Evolutionary conservation across 2,888 invertebrate species (phyloP).

Genomic region (Scaptomyza polygonia): DNA sequence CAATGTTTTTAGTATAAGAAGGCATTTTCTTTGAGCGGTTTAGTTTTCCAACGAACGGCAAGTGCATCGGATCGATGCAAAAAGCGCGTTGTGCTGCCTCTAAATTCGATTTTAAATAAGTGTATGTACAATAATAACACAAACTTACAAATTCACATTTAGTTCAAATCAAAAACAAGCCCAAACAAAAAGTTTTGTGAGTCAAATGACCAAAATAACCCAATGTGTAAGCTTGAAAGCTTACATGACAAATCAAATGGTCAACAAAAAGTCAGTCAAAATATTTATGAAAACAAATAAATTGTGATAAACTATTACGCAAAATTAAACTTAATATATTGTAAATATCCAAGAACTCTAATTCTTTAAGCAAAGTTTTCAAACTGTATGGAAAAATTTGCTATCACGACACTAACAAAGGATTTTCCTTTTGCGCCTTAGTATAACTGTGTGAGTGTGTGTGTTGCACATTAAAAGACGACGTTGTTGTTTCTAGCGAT

Average conservation of each 20-base stretch:
- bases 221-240: background rate
- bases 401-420: constrained; percentile 81
- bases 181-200: constrained; percentile 6
- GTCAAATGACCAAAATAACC: constrained; percentile 5
- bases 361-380: constrained; percentile 32
- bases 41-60: constrained; percentile 81
- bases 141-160: constrained; percentile 10
- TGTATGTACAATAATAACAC: constrained; percentile 40
- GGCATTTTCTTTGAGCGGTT: constrained; percentile 69
- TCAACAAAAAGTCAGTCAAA: constrained; percentile 1
- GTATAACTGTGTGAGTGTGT: constrained; percentile 29
- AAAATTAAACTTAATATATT: background rate
- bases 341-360: background rate
- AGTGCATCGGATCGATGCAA: constrained; percentile 83
- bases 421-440: constrained; percentile 61
- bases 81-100: constrained; percentile 66
- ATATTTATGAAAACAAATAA: background rate
- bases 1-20: constrained; percentile 58
- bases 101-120: constrained; percentile 50
- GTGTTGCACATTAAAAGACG: constrained; percentile 38
- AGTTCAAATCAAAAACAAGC: constrained; percentile 10
- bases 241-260: background rate
- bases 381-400: constrained; percentile 47
- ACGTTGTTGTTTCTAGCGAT: constrained; percentile 36
- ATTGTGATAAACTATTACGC: background rate